phyloP scores from a whole-genome alignment of 1,140 invertebrate species.

The Diabrotica undecimpunctata region DNA sequence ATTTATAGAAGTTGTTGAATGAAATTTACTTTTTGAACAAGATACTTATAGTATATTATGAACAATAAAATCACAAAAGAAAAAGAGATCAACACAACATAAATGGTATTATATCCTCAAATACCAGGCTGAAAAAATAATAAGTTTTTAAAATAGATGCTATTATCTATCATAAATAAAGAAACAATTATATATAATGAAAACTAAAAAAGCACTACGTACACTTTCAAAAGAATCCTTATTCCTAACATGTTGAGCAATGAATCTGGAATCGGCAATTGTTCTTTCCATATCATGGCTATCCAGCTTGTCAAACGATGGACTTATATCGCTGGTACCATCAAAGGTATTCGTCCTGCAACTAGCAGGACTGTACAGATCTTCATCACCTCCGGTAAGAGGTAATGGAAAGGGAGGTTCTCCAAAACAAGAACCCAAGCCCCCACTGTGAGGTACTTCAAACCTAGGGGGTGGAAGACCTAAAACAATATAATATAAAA shows the following conservation, averaged over 20 bases:
- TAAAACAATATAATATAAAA: neutral
- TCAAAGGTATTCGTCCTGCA: constrained; percentile 50
- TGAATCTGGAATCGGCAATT: constrained; percentile 84
- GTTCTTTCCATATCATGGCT: constrained; percentile 81
- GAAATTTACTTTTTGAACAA: no score
- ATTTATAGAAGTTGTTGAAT: no score
- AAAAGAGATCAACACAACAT: no score
- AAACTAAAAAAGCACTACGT: constrained; percentile 50
- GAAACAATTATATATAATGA: no score
- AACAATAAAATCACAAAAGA: no score
- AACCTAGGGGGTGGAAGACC: constrained; percentile 52
- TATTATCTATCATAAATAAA: no score
- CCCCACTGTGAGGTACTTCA: constrained; percentile 51
- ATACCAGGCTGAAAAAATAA: no score
- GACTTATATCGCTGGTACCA: constrained; percentile 64
- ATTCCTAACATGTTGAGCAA: constrained; percentile 91
- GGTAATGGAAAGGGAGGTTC: constrained; percentile 67
- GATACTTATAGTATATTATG: no score
- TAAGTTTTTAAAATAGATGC: no score
- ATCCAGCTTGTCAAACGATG: constrained; percentile 72
- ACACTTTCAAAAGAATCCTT: constrained; percentile 92
- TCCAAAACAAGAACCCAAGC: constrained; percentile 58
- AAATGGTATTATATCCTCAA: no score
- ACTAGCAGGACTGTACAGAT: constrained; percentile 69
- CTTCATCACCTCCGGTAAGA: constrained; percentile 69